Conservation (phyloP, 2,113 vertebrate genomes). For the Lophius piscatorius region DNA sequence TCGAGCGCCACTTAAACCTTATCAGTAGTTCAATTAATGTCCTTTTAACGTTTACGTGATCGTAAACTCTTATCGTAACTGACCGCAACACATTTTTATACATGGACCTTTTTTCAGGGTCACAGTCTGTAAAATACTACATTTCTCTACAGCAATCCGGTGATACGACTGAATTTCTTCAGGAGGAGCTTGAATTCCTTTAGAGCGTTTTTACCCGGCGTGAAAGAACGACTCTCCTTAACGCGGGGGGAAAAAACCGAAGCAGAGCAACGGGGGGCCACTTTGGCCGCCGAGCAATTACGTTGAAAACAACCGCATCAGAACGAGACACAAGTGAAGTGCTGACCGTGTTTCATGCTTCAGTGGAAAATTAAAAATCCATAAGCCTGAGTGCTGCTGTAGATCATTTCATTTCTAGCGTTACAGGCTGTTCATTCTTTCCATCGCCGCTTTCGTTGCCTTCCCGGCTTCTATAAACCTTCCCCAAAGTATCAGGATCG, state of each 20-base stretch:
- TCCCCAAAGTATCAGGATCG: no score
- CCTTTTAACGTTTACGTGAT: no score
- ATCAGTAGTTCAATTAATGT: no score
- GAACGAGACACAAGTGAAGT: constrained; percentile 3
- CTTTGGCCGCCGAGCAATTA: constrained; percentile 18
- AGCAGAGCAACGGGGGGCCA: constrained; percentile 12
- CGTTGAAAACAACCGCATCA: constrained; percentile 20
- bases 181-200: constrained; percentile 6
- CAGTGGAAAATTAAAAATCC: constrained; percentile 12
- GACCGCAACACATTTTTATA: no score
- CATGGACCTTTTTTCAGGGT: no score
- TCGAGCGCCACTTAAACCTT: no score
- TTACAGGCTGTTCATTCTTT: neutral
- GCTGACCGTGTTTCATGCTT: neutral
- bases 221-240: constrained; percentile 2
- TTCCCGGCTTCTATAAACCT: no score
- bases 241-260: constrained; percentile 1
- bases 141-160: no score
- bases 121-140: no score
- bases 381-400: constrained; percentile 7
- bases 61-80: no score
- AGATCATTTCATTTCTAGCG: neutral
- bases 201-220: neutral
- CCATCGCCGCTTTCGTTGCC: neutral
- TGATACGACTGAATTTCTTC: no score